Evolutionary conservation across 2,113 vertebrate genomes (phyloP).

Genomic region (Corapipo altera): DNA sequence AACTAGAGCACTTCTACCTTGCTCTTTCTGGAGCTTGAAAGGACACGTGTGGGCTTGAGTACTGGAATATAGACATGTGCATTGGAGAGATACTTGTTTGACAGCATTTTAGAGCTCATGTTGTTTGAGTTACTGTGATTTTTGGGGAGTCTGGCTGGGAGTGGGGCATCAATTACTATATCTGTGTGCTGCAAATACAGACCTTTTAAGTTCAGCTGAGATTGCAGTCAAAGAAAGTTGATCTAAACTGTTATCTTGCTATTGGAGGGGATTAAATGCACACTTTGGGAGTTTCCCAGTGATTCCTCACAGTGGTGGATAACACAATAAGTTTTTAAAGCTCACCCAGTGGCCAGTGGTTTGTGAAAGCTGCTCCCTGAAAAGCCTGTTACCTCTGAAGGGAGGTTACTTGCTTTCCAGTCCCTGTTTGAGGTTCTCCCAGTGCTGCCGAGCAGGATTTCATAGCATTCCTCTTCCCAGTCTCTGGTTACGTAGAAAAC

Average conservation of each 20-base stretch:
- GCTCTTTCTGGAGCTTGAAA: background rate
- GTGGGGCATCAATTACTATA: background rate
- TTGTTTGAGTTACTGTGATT: background rate
- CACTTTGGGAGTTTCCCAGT: rapidly evolving
- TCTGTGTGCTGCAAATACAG: background rate
- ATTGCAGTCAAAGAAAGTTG: background rate
- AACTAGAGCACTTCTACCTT: background rate
- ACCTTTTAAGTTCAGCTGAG: background rate
- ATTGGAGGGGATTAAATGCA: background rate
- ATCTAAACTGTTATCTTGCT: background rate
- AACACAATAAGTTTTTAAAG: background rate
- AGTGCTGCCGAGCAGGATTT: background rate
- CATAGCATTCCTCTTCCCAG: background rate
- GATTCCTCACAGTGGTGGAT: background rate
- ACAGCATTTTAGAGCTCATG: background rate
- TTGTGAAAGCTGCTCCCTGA: background rate
- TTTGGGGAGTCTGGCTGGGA: background rate
- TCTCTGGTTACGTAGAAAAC: background rate
- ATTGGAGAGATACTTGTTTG: rapidly evolving
- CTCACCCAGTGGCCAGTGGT: background rate
- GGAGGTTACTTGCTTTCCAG: background rate
- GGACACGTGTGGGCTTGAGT: rapidly evolving
- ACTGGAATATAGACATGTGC: rapidly evolving
- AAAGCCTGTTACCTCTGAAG: background rate
- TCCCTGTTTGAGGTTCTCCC: background rate